Base-by-base conservation (phyloP, 2,888 invertebrate genomes). In the Lydus trimaculatus region DNA sequence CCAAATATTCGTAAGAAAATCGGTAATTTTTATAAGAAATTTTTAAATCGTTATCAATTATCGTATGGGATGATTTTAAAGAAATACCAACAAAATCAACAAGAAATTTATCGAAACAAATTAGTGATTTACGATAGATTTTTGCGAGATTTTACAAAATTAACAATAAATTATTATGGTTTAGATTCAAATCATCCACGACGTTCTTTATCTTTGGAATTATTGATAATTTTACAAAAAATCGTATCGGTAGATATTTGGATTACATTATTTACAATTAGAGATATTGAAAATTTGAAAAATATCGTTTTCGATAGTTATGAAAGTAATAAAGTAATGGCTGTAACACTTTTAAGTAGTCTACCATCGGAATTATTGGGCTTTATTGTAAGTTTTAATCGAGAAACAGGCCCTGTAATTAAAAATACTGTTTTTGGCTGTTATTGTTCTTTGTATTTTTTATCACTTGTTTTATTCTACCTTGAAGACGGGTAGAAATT, bases 311-410 rank as follows among this genome's bases (percentile, higher is more conserved):
- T 77, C 48, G 95, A 96, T 80, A 90, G 91, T 11, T 96, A 94
- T 77, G 95, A 95, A 81, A 86, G 86, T 9, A 95, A 94, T 81
- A 94, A 95, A 81, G 86, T 86, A 0, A 82, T 91, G 65, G 90
- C 92, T 0, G 85, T 91, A 11, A 85, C 87, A 2, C 85, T 94
- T 63, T 83, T 94, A 11, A 83, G 83, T 15, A 76, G 82, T 31
- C 78, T 85, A 58, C 83, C 86, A 0, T 72, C 82, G 0, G 67
- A 74, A 9, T 70, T 77, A 61, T 77, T 87, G 52, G 79, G 80
- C 73, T 83, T 85, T 69, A 73, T 80, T 71, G 84, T 85, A 78
- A 79, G 79, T 80, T 59, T 43, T 4, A 28, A 28, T 2, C 28
- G 28, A 3, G 28, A 28, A 33, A 1, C 33, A 6, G 33, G n/a